phyloP scores from a whole-genome alignment of 2,113 vertebrate genomes.

The Delphinapterus leucas region DNA sequence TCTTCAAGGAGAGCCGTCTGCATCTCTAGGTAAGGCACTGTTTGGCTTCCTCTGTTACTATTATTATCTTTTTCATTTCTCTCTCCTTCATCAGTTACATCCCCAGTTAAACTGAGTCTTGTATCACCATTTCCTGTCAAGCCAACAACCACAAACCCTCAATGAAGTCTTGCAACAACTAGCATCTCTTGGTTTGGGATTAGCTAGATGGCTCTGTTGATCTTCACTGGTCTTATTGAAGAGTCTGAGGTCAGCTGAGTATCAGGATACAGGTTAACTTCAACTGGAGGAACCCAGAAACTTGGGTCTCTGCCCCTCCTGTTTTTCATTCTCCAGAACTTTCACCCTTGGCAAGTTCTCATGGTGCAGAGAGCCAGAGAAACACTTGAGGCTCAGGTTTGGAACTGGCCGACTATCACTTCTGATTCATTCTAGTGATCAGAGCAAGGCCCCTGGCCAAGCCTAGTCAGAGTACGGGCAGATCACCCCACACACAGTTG shows the following conservation, averaged over 20 bases:
- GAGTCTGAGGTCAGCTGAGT: background rate
- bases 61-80: background rate
- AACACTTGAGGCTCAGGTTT: background rate
- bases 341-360: background rate
- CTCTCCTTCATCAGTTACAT: background rate
- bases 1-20: background rate
- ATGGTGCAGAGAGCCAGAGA: background rate
- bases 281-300: background rate
- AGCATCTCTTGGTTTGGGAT: background rate
- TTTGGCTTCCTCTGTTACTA: background rate
- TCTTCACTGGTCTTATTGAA: background rate
- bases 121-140: background rate
- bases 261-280: background rate
- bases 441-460: background rate
- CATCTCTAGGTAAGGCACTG: background rate
- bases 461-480: too few species aligned
- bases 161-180: fast-evolving
- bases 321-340: background rate
- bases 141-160: background rate
- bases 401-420: background rate
- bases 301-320: background rate
- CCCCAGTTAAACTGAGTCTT: background rate
- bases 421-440: background rate
- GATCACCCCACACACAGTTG: background rate
- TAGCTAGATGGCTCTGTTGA: background rate